Conservation (phyloP, 2,888 invertebrate species). For the Desoria tigrina region DNA sequence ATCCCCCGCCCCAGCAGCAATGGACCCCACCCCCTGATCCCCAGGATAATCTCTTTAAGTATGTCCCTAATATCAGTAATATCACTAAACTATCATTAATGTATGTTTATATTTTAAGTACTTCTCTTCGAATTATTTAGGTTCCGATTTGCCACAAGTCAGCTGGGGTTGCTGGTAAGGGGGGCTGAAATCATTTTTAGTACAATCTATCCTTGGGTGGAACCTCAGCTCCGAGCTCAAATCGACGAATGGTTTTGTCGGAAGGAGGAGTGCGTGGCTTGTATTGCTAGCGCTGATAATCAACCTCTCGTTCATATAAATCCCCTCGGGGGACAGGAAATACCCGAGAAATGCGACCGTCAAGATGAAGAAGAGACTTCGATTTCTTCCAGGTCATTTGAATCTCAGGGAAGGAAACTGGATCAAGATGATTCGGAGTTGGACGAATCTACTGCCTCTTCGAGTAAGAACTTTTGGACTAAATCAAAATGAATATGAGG, state of each 20-base stretch:
- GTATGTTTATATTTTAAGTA: too few relatives aligned
- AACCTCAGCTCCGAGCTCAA: not conserved
- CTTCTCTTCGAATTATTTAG: too few relatives aligned
- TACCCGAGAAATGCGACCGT: not conserved
- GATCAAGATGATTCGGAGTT: not conserved
- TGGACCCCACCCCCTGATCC: too few relatives aligned
- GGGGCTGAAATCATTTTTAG: not conserved
- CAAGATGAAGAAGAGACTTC: slow-evolving; percentile 1
- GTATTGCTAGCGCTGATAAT: not conserved
- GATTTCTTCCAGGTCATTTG: not conserved
- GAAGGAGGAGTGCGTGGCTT: not conserved
- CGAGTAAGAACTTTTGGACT: not conserved
- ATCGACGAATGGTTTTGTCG: slow-evolving; percentile 6
- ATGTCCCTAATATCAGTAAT: too few relatives aligned
- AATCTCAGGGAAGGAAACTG: not conserved
- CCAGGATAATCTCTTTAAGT: too few relatives aligned
- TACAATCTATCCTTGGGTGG: not conserved
- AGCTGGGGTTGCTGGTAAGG: not conserved
- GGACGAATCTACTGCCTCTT: not conserved
- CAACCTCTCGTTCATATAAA: not conserved
- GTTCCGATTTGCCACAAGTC: not conserved
- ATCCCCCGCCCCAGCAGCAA: too few relatives aligned
- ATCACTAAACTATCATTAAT: too few relatives aligned
- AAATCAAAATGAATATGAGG: not conserved
- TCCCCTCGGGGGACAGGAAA: not conserved